Conservation (phyloP, 1,140 invertebrate genomes). For the Pristionchus pacificus region DNA sequence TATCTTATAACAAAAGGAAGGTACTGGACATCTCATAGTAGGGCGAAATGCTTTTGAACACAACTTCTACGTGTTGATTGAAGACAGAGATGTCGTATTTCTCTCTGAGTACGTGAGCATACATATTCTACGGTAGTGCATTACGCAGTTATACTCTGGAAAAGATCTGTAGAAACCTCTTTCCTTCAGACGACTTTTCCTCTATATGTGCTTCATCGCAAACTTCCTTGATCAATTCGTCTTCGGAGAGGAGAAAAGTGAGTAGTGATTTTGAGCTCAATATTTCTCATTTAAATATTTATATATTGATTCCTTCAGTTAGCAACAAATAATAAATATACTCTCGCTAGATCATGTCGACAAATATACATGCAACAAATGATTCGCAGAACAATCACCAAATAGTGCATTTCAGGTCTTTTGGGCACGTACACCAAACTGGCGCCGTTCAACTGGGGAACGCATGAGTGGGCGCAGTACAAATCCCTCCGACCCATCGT, state of each 20-base stretch:
- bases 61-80: no score
- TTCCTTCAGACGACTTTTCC: slow-evolving; percentile 24
- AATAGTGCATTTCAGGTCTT: slow-evolving; percentile 21
- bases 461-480: slow-evolving; percentile 34
- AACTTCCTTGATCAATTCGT: slow-evolving; percentile 40
- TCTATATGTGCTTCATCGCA: slow-evolving; percentile 34
- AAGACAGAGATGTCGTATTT: no score
- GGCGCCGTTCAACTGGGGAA: slow-evolving; percentile 35
- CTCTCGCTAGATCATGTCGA: background rate
- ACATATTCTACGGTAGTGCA: no score
- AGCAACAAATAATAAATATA: background rate
- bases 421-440: slow-evolving; percentile 36
- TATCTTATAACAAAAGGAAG: no score
- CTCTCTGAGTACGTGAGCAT: no score
- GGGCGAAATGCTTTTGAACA: no score
- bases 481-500: slow-evolving; percentile 41
- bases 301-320: background rate
- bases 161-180: no score
- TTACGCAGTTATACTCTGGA: no score
- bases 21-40: no score
- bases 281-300: background rate
- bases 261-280: slow-evolving; percentile 9
- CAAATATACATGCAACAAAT: background rate
- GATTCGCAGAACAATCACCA: background rate
- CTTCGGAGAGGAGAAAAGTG: slow-evolving; percentile 38